phyloP scores from a whole-genome alignment of 2,888 invertebrate species.

The Eupithecia exiguata region DNA sequence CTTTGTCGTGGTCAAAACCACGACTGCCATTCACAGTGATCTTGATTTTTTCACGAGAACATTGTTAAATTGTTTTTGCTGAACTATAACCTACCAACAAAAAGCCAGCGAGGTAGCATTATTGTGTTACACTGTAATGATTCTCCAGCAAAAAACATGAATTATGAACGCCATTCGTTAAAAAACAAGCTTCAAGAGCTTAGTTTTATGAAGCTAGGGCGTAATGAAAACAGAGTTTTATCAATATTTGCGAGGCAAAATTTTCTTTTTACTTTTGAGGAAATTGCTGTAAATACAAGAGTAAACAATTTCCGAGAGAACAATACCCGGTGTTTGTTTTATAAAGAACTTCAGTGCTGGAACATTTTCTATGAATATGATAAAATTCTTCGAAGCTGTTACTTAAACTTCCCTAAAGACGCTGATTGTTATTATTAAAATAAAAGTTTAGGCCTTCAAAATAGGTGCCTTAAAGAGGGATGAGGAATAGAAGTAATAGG shows the following conservation, averaged over 20 bases:
- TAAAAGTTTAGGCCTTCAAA: too few relatives aligned
- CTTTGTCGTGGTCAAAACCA: constrained; percentile 58
- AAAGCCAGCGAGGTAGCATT: constrained; percentile 56
- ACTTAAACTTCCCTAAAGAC: neutral
- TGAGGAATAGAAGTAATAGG: neutral
- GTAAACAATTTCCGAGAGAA: constrained; percentile 20
- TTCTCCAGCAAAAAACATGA: constrained; percentile 54
- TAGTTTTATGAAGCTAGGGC: constrained; percentile 53
- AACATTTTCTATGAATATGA: constrained; percentile 1
- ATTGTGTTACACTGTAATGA: constrained; percentile 59
- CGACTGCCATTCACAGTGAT: constrained; percentile 73
- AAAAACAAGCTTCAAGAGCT: constrained; percentile 55
- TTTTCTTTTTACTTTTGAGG: constrained; percentile 50
- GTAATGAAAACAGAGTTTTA: constrained; percentile 54
- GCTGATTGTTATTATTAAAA: neutral
- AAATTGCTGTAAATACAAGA: constrained; percentile 33
- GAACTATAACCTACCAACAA: constrained; percentile 44
- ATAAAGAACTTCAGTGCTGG: neutral
- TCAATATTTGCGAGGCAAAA: constrained; percentile 51
- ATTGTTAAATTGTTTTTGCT: constrained; percentile 59
- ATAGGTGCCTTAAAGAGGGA: too few relatives aligned
- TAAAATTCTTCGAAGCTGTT: neutral
- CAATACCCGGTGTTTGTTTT: constrained; percentile 6
- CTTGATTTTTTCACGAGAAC: constrained; percentile 67
- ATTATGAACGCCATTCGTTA: constrained; percentile 54